Evolutionary conservation across 2,888 invertebrate species (phyloP), one percentile per base, ranked within the genome.

Genomic region (Hemistola chrysoprasaria): DNA sequence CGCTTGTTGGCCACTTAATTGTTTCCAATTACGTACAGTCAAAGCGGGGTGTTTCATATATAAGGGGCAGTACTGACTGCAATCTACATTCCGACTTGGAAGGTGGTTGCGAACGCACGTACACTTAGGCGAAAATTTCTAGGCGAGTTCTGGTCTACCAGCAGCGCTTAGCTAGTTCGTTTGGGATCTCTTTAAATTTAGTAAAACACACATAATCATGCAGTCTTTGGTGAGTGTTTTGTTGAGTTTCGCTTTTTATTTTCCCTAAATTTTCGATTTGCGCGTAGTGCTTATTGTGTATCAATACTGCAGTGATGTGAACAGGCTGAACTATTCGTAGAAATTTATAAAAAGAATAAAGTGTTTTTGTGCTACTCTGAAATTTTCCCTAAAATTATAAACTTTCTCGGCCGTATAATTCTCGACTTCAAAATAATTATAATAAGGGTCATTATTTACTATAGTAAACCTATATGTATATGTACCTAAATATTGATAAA

Each of bases 101-200:
- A 71, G 68, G 77, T 83, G 62, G 77, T 81, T 73, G 77, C 61
- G 70, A 66, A 64, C 71, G 71, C 80, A 78, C 84, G 76, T 72
- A 57, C 25, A 39, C 87, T 87, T 88, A 88, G 88, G 74, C 87
- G 88, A 81, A 87, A 88, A 66, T 88, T 79, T 77, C 85, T 78
- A 78, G 74, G 86, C 88, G 88, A 88, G 85, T 88, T 78, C 87
- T 87, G 87, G 66, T 50, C 47, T 47, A 25, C 60, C 86, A 87
- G 88, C 82, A 88, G 88, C 88, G 88, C 82, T 77, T 77, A 73
- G 82, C 71, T 78, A 88, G 88, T 88, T 88, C 86, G 87, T 88
- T 88, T 88, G 85, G 85, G 87, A 88, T 88, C 87, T 87, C 87
- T 64, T 62, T 60, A 66, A 76, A 51, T 57, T 65, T 79, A 79